Evolutionary conservation across 2,888 invertebrate genomes (phyloP).

Genomic region (Patella ulyssiponensis): DNA sequence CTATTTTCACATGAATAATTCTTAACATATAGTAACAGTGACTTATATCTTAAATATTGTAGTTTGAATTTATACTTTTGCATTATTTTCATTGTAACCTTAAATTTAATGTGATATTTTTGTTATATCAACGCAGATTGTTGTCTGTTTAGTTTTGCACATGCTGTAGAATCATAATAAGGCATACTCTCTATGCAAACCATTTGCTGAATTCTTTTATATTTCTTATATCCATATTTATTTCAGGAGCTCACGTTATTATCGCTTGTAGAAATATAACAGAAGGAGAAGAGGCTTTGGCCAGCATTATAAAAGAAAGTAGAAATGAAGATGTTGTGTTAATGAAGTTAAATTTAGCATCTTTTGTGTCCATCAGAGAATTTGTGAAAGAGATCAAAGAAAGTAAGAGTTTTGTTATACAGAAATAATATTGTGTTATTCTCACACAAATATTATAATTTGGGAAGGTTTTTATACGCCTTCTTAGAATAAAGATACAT

Average conservation of each 20-base stretch:
- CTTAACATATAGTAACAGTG: no score
- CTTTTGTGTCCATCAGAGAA: constrained; percentile 65
- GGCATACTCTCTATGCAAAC: no score
- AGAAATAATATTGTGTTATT: not conserved
- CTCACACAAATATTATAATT: no score
- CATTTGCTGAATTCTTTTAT: no score
- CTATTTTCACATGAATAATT: no score
- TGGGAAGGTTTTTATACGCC: no score
- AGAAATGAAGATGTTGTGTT: constrained; percentile 57
- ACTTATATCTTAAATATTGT: no score
- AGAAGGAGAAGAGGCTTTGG: constrained; percentile 51
- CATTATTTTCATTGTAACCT: no score
- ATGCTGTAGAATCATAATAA: no score
- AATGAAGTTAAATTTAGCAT: constrained; percentile 64
- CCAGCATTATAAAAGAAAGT: constrained; percentile 47
- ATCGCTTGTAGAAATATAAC: constrained; percentile 63
- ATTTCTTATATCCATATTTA: not conserved
- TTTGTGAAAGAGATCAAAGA: constrained; percentile 67
- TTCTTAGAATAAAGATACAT: no score
- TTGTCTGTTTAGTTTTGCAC: not conserved
- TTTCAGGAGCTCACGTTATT: constrained; percentile 74
- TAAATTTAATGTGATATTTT: not conserved
- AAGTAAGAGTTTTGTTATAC: constrained; percentile 48
- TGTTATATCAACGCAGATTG: not conserved
- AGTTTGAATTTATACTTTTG: no score